These are phyloP conservation scores for Bombylius discolor DNA, from an alignment of 2,888 invertebrate species.

Conservation along the genomic window DNA sequence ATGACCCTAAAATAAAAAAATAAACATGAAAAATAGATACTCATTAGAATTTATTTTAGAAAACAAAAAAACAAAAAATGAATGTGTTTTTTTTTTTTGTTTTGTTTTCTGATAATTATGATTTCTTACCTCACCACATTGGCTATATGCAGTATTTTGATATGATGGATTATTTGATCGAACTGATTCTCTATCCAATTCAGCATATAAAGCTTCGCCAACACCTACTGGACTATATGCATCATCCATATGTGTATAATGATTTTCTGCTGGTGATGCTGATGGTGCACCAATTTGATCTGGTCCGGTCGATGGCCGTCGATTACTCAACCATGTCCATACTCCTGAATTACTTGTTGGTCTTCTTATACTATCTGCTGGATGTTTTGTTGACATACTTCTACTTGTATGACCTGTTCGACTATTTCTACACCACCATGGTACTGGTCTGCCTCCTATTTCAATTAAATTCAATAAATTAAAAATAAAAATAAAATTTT, in stretches of 20 bases:
- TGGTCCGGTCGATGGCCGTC: constrained; percentile 33
- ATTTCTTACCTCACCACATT: constrained; percentile 34
- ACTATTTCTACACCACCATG: constrained; percentile 38
- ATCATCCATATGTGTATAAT: constrained; percentile 59
- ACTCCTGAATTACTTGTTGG: constrained; percentile 37
- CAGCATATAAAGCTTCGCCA: constrained; percentile 56
- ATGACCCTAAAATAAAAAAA: constrained; percentile 28
- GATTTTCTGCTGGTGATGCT: constrained; percentile 48
- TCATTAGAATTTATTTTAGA: neutral
- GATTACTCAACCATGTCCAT: constrained; percentile 35
- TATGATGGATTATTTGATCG: constrained; percentile 47
- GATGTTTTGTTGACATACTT: constrained; percentile 34
- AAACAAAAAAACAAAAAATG: neutral
- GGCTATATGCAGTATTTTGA: constrained; percentile 56
- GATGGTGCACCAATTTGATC: constrained; percentile 41
- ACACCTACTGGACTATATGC: constrained; percentile 42
- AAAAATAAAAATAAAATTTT: too few species aligned
- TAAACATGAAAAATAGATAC: neutral
- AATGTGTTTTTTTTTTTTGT: neutral
- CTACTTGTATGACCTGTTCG: constrained; percentile 30
- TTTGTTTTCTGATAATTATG: too few species aligned
- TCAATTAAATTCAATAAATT: neutral
- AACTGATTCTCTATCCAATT: constrained; percentile 48
- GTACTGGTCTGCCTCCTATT: constrained; percentile 32
- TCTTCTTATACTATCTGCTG: constrained; percentile 36